Conservation (phyloP, 1,140 invertebrate species). For the Drosophila busckii region DNA sequence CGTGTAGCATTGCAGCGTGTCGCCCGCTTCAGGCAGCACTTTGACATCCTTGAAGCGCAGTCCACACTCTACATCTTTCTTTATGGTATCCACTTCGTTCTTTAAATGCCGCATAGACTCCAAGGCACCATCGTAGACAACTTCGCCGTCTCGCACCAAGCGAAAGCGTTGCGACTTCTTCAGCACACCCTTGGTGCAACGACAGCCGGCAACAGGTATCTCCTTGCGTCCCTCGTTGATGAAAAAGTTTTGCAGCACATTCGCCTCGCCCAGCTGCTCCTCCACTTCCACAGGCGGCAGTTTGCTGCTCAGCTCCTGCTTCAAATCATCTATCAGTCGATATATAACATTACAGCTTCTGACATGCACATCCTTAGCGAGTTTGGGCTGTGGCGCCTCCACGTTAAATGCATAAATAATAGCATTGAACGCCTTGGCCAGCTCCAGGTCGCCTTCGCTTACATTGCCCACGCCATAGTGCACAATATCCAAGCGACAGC, state of each 20-base stretch:
- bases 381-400: slow-evolving; percentile 76
- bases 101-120: slow-evolving; percentile 93
- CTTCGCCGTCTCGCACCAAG: slow-evolving; percentile 85
- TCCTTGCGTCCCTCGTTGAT: slow-evolving; percentile 91
- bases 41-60: slow-evolving; percentile 85
- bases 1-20: slow-evolving; percentile 89
- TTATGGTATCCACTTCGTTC: slow-evolving; percentile 91
- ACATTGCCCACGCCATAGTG: slow-evolving; percentile 94
- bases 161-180: slow-evolving; percentile 85
- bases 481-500: slow-evolving; percentile 90
- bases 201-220: slow-evolving; percentile 92
- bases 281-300: slow-evolving; percentile 87
- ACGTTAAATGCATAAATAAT: slow-evolving; percentile 94
- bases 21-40: slow-evolving; percentile 86
- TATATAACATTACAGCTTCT: slow-evolving; percentile 93
- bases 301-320: slow-evolving; percentile 86
- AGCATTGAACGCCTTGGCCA: slow-evolving; percentile 91
- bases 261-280: slow-evolving; percentile 90
- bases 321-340: slow-evolving; percentile 92
- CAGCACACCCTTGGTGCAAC: slow-evolving; percentile 89
- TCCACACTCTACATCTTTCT: slow-evolving; percentile 93
- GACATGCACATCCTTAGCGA: slow-evolving; percentile 81
- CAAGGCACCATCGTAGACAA: slow-evolving; percentile 87
- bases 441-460: slow-evolving; percentile 89
- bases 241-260: slow-evolving; percentile 90